Conservation (phyloP, 2,113 vertebrate species). For the Ranitomeya imitator region DNA sequence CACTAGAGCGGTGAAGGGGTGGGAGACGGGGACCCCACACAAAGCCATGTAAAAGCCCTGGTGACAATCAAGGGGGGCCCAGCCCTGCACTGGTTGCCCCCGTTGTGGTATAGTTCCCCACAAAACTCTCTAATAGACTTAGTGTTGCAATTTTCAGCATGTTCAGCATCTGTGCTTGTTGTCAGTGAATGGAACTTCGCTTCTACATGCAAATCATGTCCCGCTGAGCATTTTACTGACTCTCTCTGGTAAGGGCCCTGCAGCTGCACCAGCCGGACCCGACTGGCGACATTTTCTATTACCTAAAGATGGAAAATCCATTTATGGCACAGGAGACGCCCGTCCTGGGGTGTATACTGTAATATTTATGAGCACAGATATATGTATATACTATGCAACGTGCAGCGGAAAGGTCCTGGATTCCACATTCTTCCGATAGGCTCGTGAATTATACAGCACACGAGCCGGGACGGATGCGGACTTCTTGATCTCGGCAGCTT, state of each 20-base stretch:
- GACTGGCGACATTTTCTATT: neutral
- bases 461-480: too few species aligned
- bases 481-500: too few species aligned
- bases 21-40: neutral
- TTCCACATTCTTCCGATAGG: neutral
- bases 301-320: neutral
- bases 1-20: neutral
- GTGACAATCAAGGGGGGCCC: neutral
- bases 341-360: neutral
- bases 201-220: too few species aligned
- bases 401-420: neutral
- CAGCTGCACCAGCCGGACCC: too few species aligned
- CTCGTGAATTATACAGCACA: neutral
- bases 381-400: neutral
- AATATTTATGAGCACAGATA: neutral
- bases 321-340: neutral
- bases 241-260: too few species aligned
- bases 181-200: neutral
- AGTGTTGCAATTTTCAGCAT: too few species aligned
- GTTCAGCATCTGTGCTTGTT: neutral
- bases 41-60: neutral
- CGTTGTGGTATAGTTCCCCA: too few species aligned
- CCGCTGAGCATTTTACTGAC: too few species aligned
- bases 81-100: neutral
- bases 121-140: too few species aligned